phyloP scores from a whole-genome alignment of 2,888 invertebrate genomes.

The Cheilosia variabilis region DNA sequence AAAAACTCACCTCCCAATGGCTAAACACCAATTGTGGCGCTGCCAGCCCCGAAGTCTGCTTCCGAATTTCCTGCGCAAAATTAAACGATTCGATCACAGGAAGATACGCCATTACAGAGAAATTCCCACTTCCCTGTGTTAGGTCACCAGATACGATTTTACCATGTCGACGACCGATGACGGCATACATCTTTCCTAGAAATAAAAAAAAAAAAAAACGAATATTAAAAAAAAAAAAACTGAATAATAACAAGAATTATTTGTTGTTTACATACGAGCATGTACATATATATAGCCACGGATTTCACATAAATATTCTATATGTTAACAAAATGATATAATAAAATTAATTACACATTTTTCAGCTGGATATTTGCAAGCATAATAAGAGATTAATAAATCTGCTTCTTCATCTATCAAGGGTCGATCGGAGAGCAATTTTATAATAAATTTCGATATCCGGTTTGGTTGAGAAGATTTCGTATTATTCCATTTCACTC shows the following conservation, averaged over 20 bases:
- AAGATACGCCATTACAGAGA: slow-evolving; percentile 93
- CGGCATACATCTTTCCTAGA: slow-evolving; percentile 94
- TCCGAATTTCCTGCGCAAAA: slow-evolving; percentile 96
- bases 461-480: slow-evolving; percentile 32
- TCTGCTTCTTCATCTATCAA: slow-evolving; percentile 27
- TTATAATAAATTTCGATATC: slow-evolving; percentile 42
- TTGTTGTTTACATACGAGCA: slow-evolving; percentile 14
- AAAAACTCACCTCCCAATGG: slow-evolving; percentile 95
- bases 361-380: slow-evolving; percentile 10
- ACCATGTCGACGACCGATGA: slow-evolving; percentile 93
- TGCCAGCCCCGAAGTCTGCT: slow-evolving; percentile 97
- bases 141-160: slow-evolving; percentile 95
- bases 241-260: slow-evolving; percentile 11
- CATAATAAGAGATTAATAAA: slow-evolving; percentile 22
- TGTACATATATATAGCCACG: neutral
- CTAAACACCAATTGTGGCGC: slow-evolving; percentile 97
- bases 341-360: slow-evolving; percentile 43
- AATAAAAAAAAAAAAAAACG: slow-evolving; percentile 74
- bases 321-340: slow-evolving; percentile 5
- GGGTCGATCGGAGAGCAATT: slow-evolving; percentile 31
- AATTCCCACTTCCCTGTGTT: slow-evolving; percentile 95
- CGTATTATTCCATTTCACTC: neutral
- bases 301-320: neutral
- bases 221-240: slow-evolving; percentile 24
- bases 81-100: slow-evolving; percentile 99